Evolutionary conservation across 2,113 vertebrate species (phyloP), one percentile per base, ranked within the genome.

Genomic region (Barbus barbus): DNA sequence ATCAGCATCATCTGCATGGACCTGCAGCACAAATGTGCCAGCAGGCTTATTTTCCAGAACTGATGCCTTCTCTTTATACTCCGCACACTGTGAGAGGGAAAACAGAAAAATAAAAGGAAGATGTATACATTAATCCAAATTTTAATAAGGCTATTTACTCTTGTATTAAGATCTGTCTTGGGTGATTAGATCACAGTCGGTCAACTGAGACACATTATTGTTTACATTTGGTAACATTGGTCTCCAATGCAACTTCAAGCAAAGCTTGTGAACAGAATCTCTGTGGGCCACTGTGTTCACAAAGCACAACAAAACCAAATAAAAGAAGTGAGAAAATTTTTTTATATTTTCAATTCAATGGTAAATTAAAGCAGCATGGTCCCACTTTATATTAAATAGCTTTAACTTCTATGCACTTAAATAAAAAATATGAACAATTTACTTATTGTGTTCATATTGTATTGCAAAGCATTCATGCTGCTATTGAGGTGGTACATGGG

Each of bases 21-120:
- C 94, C 87, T 96, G 95, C 81, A 97, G 93, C 16, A 97, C 96
- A 9, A 95, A 94, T 0, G 95, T 95, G 46, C 96, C 96, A 1
- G 92, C 89, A 3, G 96, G 96, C 90, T 96, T 96, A 88, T 97
- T 97, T 92, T 97, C 96, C 89, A 95, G 86, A 31, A 97, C 96
- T 2, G 94, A 94, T 1, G 95, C 94, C 67, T 94, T 93, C 58
- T 96, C 95, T 26, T 87, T 84, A 82, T 97, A 97, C 92, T 95
- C 92, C n/a, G 95, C 94, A 89, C 96, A 97, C 96, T 97, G 87
- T 26, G 56, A 85, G 28, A 48, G 48, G 22, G 11, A 71, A 41
- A 36, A 67, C 1, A 75, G 9, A 60, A 5, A 71, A 26, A 81
- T 18, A 72, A 72, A 75, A 44, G 33, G 28, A 31, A 69, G 65